phyloP scores from a whole-genome alignment of 1,140 invertebrate species.

The Geopemphigus sp. region DNA sequence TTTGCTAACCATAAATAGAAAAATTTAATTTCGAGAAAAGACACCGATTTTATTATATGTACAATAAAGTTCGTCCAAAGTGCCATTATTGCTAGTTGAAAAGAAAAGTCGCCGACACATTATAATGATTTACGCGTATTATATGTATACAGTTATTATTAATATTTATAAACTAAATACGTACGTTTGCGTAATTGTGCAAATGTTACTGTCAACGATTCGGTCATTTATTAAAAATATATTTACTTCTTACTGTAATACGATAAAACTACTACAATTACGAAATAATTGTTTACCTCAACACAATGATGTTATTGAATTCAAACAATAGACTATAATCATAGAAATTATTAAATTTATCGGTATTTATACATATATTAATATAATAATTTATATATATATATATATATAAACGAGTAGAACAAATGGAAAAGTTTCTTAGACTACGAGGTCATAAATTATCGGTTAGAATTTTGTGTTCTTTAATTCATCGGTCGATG shows the following conservation, averaged over 20 bases:
- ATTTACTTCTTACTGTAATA: not conserved
- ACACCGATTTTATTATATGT: too few relatives aligned
- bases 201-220: not conserved
- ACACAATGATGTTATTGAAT: not conserved
- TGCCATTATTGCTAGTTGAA: too few relatives aligned
- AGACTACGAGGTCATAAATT: constrained; percentile 5
- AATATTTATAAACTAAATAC: too few relatives aligned
- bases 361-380: too few relatives aligned
- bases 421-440: constrained; percentile 46
- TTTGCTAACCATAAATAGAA: too few relatives aligned
- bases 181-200: not conserved
- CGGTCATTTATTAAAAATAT: not conserved
- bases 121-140: too few relatives aligned
- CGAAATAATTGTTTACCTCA: not conserved
- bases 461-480: constrained; percentile 27
- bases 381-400: too few relatives aligned
- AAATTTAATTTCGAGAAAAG: too few relatives aligned
- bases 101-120: too few relatives aligned
- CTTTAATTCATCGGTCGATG: constrained; percentile 24
- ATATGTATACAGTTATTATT: too few relatives aligned
- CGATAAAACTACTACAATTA: constrained; percentile 2
- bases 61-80: too few relatives aligned
- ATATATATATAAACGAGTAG: not conserved
- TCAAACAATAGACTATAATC: constrained; percentile 18
- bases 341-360: constrained; percentile 25